Conservation (phyloP, 2,888 invertebrate species). For the Ischnura elegans region DNA sequence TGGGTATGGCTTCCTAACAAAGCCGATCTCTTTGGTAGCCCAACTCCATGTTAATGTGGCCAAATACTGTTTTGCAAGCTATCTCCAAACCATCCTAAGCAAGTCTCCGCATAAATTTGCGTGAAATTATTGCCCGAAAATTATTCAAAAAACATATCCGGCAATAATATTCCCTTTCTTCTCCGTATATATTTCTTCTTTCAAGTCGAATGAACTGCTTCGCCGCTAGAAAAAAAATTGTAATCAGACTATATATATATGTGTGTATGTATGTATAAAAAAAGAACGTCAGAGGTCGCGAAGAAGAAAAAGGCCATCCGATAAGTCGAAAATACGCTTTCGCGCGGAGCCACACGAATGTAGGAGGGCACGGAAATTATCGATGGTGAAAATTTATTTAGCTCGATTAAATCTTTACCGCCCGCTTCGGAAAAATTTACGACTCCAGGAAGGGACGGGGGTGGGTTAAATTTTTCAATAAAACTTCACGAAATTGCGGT, state of each 20-base stretch:
- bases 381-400: conserved; percentile 31
- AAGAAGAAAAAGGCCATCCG: conserved; percentile 29
- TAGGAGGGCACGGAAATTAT: background rate
- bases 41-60: no score
- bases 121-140: no score
- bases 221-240: background rate
- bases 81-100: no score
- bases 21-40: no score
- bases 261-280: no score
- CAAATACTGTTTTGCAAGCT: no score
- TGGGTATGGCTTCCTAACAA: no score
- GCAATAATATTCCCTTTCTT: no score
- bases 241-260: no score
- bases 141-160: no score
- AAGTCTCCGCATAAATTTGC: no score
- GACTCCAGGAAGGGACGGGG: background rate
- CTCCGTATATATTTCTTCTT: no score
- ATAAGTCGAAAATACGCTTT: background rate
- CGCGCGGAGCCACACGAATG: background rate
- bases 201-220: background rate
- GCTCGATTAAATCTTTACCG: background rate
- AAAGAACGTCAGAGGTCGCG: background rate
- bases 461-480: conserved; percentile 14
- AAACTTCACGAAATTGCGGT: background rate
- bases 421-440: background rate